Evolutionary conservation across 2,797 vertebrate genomes (phyloP), one percentile per base, ranked within the genome.

Genomic region (Chloroceryle inda): DNA sequence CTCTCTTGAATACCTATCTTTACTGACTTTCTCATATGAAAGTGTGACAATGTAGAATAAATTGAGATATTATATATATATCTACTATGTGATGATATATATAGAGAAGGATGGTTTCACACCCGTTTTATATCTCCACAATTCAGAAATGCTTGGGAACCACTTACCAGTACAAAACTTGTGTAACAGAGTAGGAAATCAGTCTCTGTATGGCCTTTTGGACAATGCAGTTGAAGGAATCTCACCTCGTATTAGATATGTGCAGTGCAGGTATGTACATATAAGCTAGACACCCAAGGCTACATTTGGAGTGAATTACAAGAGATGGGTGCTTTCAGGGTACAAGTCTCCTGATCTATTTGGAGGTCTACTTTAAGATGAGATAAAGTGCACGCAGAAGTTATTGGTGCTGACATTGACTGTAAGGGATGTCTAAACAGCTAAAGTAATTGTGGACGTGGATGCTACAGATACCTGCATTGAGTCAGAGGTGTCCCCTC

Each of bases 201-300:
- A 56, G 4, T 69, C 26, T 66, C 55, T 40, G 5, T 33, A 8
- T 33, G 52, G 12, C 31, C 67, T 67, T 79, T 92, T 52, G 59
- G 55, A n/a, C 35, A 47, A 19, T 19, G 59, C 23, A 47, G 27
- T 66, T 73, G 59, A 85, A 67, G 69, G 87, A 2, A 66, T 77
- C n/a, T 94, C 84, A 42, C 33, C 63, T 89, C 50, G 38, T 40
- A 92, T 83, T 10, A 68, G 69, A 31, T 68, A n/a, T 64, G 40
- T 90, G 31, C 1, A 2, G 27, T n/a, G 19, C 20, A 56, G 61
- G 56, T 77, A 13, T n/a, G 18, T 61, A 52, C 10, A 2, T 83
- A 33, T 13, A 10, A 78, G 12, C 24, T 64, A 61, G 44, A 86
- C 37, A 56, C 7, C 64, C 61, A 63, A 50, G 20, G 20, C 40